Base-by-base conservation (phyloP, 2,113 vertebrate genomes). In the Herpailurus yagouaroundi region DNA sequence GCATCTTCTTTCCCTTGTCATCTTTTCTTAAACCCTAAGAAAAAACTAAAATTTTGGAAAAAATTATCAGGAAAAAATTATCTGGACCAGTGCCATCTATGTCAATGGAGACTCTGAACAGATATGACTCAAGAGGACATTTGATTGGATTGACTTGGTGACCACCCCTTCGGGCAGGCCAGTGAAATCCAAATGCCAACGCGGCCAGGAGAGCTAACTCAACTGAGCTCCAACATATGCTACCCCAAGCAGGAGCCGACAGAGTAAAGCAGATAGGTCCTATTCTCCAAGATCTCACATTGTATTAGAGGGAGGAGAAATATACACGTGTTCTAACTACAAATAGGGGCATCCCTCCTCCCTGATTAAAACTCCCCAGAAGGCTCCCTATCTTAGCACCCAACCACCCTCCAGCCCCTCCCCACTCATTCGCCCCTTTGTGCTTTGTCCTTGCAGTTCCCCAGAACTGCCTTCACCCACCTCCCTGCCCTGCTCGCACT, bases 11-110 rank as follows among this genome's bases (percentile, higher is more conserved):
- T 64, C 0, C 45, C 55, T 81, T 63, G n/a, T 66, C 45, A 33
- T 52, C 27, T 63, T 95, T 82, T 36, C 73, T 96, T 89, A 66
- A 82, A 60, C 12, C 25, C n/a, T 50, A 41, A 86, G 80, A 90
- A 69, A 69, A 21, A 38, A 64, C 71, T 71, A 94, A 45, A 25
- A 14, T 60, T 88, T 74, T 10, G 31, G 63, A 9, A 29, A 18
- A 79, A 33, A 21, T 36, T 77, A 1, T 82, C 57, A 15, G n/a
- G 57, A 71, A 45, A 45, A 45, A 45, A 1, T 45, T 45, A 45
- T 50, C n/a, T 21, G 48, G n/a, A 41, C 52, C 38, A 25, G 16
- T 16, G 12, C 69, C 63, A 41, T 57, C n/a, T 11, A 13, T 2
- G 57, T 74, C 81, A 45, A 19, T 11, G 10, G 57, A 66, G 15